phyloP scores from a whole-genome alignment of 2,113 vertebrate species.

The Calypte anna region DNA sequence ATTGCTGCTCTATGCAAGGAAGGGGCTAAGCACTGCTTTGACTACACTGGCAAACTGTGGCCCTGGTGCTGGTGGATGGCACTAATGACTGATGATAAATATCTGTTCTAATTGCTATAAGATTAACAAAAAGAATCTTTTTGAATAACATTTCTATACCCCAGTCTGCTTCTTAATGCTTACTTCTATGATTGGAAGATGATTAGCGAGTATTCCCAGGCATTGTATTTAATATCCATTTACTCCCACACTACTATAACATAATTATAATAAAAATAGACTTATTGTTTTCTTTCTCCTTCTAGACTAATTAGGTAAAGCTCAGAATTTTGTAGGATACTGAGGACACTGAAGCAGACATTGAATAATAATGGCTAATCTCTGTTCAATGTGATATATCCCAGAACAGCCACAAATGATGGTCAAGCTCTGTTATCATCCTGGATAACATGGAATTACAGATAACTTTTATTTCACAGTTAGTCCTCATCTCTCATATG shows the following conservation, averaged over 20 bases:
- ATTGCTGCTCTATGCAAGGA: not conserved
- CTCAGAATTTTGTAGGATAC: slow-evolving; percentile 1
- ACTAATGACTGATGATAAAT: not conserved
- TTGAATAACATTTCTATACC: not conserved
- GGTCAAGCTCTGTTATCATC: not conserved
- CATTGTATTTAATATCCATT: slow-evolving; percentile 23
- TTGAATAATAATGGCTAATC: slow-evolving; percentile 10
- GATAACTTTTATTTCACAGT: not conserved
- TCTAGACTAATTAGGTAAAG: slow-evolving; percentile 20
- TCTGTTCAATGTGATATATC: not conserved
- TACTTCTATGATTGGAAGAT: not conserved
- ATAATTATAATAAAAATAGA: slow-evolving; percentile 42
- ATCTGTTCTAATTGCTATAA: not conserved
- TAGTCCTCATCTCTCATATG: not conserved
- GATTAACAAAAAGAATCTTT: not conserved
- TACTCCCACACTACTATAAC: slow-evolving; percentile 10
- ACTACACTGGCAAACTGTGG: not conserved
- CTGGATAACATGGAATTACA: not conserved
- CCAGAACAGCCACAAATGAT: slow-evolving; percentile 1
- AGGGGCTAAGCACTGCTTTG: not conserved
- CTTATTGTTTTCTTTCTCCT: slow-evolving; percentile 40
- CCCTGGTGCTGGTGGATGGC: not conserved
- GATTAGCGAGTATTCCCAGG: not conserved
- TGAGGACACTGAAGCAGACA: not conserved
- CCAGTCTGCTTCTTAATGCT: not conserved